Evolutionary conservation across 2,113 vertebrate species (phyloP), one percentile per base, ranked within the genome.

Genomic region (Willisornis vidua): DNA sequence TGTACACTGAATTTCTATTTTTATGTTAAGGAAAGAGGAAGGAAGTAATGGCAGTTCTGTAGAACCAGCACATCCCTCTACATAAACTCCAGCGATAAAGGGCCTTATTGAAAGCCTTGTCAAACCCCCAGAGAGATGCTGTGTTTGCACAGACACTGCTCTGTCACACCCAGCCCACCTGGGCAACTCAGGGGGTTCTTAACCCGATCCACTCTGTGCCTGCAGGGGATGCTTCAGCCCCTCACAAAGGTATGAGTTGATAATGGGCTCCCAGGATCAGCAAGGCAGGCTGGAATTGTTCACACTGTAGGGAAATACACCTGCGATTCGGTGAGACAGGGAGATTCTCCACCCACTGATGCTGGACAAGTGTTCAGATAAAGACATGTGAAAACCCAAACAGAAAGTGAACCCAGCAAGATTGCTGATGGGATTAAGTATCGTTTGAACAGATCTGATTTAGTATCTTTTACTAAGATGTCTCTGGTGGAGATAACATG

Each of bases 171-270:
- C 57, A 71, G 70, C 65, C 59, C 76, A 46, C 55, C 33, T 19
- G 3, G 20, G 31, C 9, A 85, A 57, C 39, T 23, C 48, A 28
- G 2, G 19, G 11, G 12, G 45, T 39, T 77, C 65, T 43, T 18
- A 33, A 45, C 23, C 7, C 0, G 33, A 74, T 20, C 39, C 61
- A 24, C 29, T 24, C 61, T 52, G 68, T 46, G 87, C 77, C 70
- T 52, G 73, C 48, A 24, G 1, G 7, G 46, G 55, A 49, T 20
- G 65, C 66, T 48, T 31, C 76, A 13, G 39, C 43, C 43, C 23
- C 61, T 59, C 54, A 7, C 1, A 6, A 63, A 57, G 0, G 0
- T 16, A 9, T 3, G 11, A 3, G 5, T 41, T 49, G n/a, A 9
- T 6, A 66, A 66, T 0, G 2, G 35, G 23, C 15, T 76, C 45